Conservation (phyloP, 2,888 invertebrate genomes). For the Zhuqinia jingwanae region DNA sequence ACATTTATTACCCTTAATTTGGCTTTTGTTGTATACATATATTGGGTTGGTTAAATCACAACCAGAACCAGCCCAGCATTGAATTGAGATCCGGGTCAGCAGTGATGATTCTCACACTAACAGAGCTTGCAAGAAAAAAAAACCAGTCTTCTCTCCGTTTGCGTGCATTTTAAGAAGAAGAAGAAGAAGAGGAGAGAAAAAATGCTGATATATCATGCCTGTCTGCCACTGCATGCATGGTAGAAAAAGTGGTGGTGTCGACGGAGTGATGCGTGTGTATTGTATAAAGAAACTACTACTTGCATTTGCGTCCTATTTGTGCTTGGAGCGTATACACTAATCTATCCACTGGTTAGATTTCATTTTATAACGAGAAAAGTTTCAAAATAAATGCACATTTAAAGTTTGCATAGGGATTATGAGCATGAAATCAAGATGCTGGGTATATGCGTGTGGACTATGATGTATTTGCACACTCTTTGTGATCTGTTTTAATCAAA, state of each 20-base stretch:
- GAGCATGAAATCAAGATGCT: no score
- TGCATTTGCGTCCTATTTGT: conserved; percentile 60
- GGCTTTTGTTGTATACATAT: conserved; percentile 41
- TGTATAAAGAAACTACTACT: background rate
- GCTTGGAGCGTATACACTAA: conserved; percentile 63
- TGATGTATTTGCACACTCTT: no score
- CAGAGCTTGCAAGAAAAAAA: conserved; percentile 6
- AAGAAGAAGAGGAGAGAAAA: no score
- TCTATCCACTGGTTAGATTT: conserved; percentile 57
- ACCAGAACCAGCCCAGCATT: conserved; percentile 72
- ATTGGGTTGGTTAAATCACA: conserved; percentile 67
- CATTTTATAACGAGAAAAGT: conserved; percentile 28
- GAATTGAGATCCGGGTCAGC: conserved; percentile 73
- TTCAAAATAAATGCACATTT: background rate
- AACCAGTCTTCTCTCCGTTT: conserved; percentile 64
- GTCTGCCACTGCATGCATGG: no score
- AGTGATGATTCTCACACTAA: conserved; percentile 69
- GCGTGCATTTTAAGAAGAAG: background rate
- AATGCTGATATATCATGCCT: no score
- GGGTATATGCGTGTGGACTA: no score
- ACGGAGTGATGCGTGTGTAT: background rate
- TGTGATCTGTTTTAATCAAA: no score
- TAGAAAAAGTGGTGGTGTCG: background rate
- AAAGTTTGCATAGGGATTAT: no score
- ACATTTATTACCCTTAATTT: conserved; percentile 63